Conservation (phyloP, 23 tunicate species). For the Trididemnum nubilum region DNA sequence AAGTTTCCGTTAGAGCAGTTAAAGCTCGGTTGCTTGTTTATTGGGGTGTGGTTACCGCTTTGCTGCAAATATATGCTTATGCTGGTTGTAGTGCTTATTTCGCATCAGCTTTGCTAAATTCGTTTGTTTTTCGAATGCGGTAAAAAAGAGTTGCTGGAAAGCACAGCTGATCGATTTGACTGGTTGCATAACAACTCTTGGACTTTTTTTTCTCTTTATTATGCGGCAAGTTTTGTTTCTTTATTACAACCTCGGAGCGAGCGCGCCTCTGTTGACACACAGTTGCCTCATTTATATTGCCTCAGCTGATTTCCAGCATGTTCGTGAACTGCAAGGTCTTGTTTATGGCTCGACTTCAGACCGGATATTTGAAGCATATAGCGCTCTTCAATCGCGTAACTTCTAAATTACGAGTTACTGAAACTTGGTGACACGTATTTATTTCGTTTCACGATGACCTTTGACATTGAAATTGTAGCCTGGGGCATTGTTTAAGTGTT, state of each 20-base stretch:
- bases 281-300: not conserved
- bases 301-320: slow-evolving; percentile 9
- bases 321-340: too few relatives aligned
- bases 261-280: not conserved
- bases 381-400: too few relatives aligned
- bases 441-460: not conserved
- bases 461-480: too few relatives aligned
- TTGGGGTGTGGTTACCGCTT: too few relatives aligned
- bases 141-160: not conserved
- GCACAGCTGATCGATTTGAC: slow-evolving; percentile 10
- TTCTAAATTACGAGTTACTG: too few relatives aligned
- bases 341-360: too few relatives aligned
- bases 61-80: too few relatives aligned
- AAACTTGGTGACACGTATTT: not conserved
- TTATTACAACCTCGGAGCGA: not conserved
- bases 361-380: too few relatives aligned
- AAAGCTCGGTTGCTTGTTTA: too few relatives aligned
- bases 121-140: not conserved
- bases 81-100: too few relatives aligned
- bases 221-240: not conserved
- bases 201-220: not conserved
- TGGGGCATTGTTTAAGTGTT: too few relatives aligned
- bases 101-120: not conserved
- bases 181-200: slow-evolving; percentile 4
- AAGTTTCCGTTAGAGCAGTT: too few relatives aligned